Percentiles rank a stretch among this genome's conserved stretches.
These are phyloP conservation scores for Callaeas wilsoni DNA, from an alignment of 2,113 vertebrate species.

Conservation along the genomic window DNA sequence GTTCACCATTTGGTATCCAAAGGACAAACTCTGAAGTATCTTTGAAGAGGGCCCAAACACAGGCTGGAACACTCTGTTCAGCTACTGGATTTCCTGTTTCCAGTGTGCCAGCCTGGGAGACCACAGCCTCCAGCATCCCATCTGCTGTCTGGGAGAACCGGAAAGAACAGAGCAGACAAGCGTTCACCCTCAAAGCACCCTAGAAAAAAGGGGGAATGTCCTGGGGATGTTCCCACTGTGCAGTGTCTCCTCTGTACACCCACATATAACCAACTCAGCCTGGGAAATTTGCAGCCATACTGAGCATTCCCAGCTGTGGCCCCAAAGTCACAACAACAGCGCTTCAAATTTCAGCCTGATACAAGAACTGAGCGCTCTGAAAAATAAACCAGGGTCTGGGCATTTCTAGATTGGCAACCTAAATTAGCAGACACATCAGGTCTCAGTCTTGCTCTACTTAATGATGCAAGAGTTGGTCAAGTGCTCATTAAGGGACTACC, in stretches of 20 bases:
- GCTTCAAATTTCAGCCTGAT: not conserved
- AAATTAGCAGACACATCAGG: not conserved
- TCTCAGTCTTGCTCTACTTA: not conserved
- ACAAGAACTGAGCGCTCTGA: not conserved
- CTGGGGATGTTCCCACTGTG: not conserved
- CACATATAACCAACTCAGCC: not conserved
- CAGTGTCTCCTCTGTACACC: not conserved
- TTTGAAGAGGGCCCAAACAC: not conserved
- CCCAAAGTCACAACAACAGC: not conserved
- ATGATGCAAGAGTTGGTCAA: not conserved
- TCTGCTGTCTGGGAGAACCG: not conserved
- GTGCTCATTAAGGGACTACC: not conserved
- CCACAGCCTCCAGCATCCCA: not conserved
- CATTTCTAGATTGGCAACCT: not conserved
- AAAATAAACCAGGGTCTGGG: not conserved
- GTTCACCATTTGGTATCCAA: not conserved
- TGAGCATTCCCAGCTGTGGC: not conserved
- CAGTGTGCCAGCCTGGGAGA: not conserved
- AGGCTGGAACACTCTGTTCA: not conserved
- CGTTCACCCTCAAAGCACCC: not conserved
- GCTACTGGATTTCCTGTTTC: not conserved
- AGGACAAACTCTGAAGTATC: not conserved
- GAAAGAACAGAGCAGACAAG: not conserved
- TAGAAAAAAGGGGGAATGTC: not conserved
- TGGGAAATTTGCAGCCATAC: not conserved